Base-by-base conservation (phyloP, 1,140 invertebrate genomes). In the Eurosta solidaginis region DNA sequence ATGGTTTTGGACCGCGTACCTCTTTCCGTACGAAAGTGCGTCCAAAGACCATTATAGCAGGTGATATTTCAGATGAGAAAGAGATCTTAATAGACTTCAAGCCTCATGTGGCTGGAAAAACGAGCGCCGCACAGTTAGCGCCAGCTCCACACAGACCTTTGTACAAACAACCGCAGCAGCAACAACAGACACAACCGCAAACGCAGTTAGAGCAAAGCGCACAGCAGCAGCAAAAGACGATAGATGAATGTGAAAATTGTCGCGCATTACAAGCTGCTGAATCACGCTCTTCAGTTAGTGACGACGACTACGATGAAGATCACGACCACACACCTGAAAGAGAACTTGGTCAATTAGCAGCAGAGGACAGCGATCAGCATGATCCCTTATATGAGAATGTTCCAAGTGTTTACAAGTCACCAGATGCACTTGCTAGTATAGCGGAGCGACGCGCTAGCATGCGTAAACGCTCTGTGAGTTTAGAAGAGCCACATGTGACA, bases 1-100 rank as follows among this genome's bases (percentile, higher is more conserved):
- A 86, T 44, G 82, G 84, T 44, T 86, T 85, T 27, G 83, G 82
- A 0, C 82, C 84, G 1, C 82, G 85, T 45, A 84, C 59, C 0
- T 86, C 85, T 0, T 86, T 86, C 10, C 81, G 84, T 82, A 40
- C 59, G 89, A 88, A 44, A 89, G 88, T 3, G 85, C 85, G 5
- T 89, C 89, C 40, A 88, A 47, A 68, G 7, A 59, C 25, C 22
- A 82, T 85, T n/a, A 85, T 83, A 33, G 80, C 84, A 68, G 79
- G 88, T 88, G 12, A 85, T 12, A 77, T 74, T 1, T 79, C 79
- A 0, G 92, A 94, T 80, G 93, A 93, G 84, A 91, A 93, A 82
- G 95, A 96, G 88, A 96, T 96, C 77, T 92, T 96, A 59, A 96
- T 96, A 80, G 93, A 95, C 86, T 96, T 95, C 84, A 94, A 96